phyloP scores from a whole-genome alignment of 2,888 invertebrate species.

The Acrobeloides nanus region DNA sequence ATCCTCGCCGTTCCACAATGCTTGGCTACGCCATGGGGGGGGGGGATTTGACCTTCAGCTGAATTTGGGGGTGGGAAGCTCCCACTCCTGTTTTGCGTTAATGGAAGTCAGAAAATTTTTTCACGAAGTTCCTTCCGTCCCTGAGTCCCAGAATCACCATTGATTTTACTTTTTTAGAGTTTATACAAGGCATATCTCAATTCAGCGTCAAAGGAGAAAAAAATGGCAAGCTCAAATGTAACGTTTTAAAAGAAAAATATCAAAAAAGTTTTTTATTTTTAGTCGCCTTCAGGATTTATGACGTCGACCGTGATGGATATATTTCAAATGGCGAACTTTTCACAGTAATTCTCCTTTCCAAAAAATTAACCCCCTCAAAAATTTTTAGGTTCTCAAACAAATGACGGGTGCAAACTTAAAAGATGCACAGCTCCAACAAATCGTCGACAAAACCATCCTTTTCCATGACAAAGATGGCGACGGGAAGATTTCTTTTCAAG shows the following conservation, averaged over 20 bases:
- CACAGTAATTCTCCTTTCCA: not conserved
- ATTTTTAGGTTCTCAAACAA: constrained; percentile 80
- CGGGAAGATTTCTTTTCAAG: constrained; percentile 98
- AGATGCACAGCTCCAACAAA: constrained; percentile 98
- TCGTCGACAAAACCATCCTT: constrained; percentile 98
- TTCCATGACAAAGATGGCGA: constrained; percentile 99
- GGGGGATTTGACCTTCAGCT: too few relatives aligned
- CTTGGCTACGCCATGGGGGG: too few relatives aligned
- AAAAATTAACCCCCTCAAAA: not conserved
- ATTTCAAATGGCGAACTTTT: constrained; percentile 90
- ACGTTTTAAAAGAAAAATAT: too few relatives aligned
- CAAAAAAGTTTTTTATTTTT: constrained; percentile 22
- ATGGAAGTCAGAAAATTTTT: too few relatives aligned
- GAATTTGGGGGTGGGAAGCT: too few relatives aligned
- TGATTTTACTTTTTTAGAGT: constrained; percentile 35
- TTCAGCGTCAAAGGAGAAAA: constrained; percentile 69
- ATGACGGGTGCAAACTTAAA: constrained; percentile 99
- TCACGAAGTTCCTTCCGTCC: not conserved
- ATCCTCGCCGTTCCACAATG: too few relatives aligned
- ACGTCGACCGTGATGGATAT: constrained; percentile 99
- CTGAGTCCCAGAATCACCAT: too few relatives aligned
- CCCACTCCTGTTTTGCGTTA: too few relatives aligned
- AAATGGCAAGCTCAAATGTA: constrained; percentile 82
- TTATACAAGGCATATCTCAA: constrained; percentile 52
- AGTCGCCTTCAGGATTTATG: constrained; percentile 88